phyloP scores from a whole-genome alignment of 2,888 invertebrate genomes.

The Hanleya hanleyi region DNA sequence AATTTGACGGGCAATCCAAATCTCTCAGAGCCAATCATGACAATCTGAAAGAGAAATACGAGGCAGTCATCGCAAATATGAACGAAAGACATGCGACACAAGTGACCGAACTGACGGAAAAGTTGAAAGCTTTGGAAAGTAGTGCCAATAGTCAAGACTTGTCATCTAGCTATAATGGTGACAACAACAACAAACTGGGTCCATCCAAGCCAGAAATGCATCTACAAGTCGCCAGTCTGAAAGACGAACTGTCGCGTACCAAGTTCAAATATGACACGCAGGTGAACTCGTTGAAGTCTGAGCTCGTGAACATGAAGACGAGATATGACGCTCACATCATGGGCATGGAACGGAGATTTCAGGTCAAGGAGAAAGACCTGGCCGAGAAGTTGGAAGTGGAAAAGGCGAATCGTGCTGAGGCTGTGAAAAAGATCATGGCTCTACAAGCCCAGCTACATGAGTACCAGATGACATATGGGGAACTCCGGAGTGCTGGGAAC shows the following conservation, averaged over 20 bases:
- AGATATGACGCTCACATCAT: conserved; percentile 55
- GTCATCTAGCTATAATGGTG: neutral
- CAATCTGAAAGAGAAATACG: conserved; percentile 14
- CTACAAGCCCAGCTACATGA: conserved; percentile 56
- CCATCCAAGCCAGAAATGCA: conserved; percentile 22
- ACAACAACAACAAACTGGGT: conserved; percentile 19
- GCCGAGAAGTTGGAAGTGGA: conserved; percentile 53
- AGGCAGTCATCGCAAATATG: neutral
- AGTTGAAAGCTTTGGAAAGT: neutral
- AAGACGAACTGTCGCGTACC: conserved; percentile 37
- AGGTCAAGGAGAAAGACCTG: conserved; percentile 45
- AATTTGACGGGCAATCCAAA: neutral
- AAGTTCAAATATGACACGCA: conserved; percentile 28
- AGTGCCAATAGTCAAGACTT: neutral
- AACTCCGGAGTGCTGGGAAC: too few relatives aligned
- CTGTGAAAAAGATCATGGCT: conserved; percentile 53
- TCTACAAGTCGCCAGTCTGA: conserved; percentile 33
- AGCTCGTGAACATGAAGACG: conserved; percentile 43
- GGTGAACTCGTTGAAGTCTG: conserved; percentile 42
- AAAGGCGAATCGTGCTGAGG: conserved; percentile 50
- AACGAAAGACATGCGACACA: conserved; percentile 16
- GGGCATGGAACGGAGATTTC: conserved; percentile 45
- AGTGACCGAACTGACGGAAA: conserved; percentile 37
- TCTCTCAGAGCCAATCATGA: neutral
- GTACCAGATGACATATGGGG: conserved; percentile 59